These are phyloP conservation scores for Nycticryphes semicollaris DNA, from an alignment of 2,113 vertebrate genomes.

Conservation along the genomic window DNA sequence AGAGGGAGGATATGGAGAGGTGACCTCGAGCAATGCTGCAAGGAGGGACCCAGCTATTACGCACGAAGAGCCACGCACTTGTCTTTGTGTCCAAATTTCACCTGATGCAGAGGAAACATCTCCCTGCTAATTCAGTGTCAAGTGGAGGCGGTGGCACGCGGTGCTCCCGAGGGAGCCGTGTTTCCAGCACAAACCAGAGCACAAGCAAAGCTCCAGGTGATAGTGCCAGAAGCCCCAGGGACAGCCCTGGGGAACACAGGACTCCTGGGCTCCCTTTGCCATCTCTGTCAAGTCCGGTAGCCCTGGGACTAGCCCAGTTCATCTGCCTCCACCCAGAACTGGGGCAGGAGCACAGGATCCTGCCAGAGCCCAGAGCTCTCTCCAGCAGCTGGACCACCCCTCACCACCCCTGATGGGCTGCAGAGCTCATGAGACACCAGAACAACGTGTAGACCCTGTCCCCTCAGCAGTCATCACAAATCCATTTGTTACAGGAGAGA, in stretches of 20 bases:
- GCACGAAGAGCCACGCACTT: rapidly evolving
- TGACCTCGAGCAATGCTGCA: neutral
- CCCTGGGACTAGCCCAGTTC: neutral
- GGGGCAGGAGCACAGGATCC: too few species aligned
- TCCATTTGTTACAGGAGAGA: too few species aligned
- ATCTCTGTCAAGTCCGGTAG: neutral
- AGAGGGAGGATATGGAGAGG: neutral
- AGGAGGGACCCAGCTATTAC: neutral
- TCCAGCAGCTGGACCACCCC: neutral
- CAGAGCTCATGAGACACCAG: too few species aligned
- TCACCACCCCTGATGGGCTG: rapidly evolving
- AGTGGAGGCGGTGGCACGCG: neutral
- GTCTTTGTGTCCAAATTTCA: neutral
- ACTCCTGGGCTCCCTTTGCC: neutral
- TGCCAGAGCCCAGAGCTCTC: too few species aligned
- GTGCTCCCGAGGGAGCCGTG: neutral
- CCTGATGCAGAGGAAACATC: neutral
- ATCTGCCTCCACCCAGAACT: too few species aligned
- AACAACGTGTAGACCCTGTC: rapidly evolving
- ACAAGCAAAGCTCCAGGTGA: neutral
- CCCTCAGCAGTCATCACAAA: neutral
- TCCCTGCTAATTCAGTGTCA: neutral
- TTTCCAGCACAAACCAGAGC: neutral
- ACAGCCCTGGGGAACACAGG: neutral
- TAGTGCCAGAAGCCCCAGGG: neutral